Evolutionary conservation across 2,797 vertebrate species (phyloP), one percentile per base, ranked within the genome.

Genomic region (Microcaecilia unicolor): DNA sequence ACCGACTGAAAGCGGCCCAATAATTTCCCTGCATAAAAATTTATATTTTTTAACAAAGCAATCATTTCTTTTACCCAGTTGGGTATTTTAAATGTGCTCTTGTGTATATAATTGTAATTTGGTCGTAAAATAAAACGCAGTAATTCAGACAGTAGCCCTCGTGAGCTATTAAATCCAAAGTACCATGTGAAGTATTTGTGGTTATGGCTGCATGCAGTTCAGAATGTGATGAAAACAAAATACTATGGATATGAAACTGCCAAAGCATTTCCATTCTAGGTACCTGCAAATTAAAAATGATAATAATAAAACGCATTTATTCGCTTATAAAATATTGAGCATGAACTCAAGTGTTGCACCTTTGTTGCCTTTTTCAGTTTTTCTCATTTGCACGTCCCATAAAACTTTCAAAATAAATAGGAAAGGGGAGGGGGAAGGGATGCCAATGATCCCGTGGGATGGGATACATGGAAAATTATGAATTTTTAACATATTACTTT

Each of bases 51-150:
- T 58, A 48, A 45, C 51, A 44, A 9, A 31, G 46, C 41, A 44
- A 31, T 51, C 32, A 44, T 61, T 65, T 55, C 65, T 57, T 66
- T 70, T 61, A 62, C 48, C 49, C 65, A 57, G 38, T 52, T 43
- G 69, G 66, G 63, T 60, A 41, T 69, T 69, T 70, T 66, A 67
- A 76, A 51, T 36, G 61, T 53, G 65, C 70, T 66, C 66, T 49
- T 63, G 67, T 62, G 62, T 65, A 52, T 58, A 70, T 67, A 58
- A 65, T 46, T 58, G 61, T 74, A 72, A 78, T 61, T 68, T 58
- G 47, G 57, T 56, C 41, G 14, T 72, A 71, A 77, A 73, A 66
- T 54, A 58, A 58, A 63, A 75, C 52, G 58, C 46, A 39, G 45
- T 53, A 51, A 70, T 63, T 70, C 65, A 51, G 55, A 44, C 28